Percentiles rank a stretch among this genome's conserved stretches.
Evolutionary conservation across 37 sponge, comb jelly and placozoan species (phyloP).

Genomic region (Ianthella basta): DNA sequence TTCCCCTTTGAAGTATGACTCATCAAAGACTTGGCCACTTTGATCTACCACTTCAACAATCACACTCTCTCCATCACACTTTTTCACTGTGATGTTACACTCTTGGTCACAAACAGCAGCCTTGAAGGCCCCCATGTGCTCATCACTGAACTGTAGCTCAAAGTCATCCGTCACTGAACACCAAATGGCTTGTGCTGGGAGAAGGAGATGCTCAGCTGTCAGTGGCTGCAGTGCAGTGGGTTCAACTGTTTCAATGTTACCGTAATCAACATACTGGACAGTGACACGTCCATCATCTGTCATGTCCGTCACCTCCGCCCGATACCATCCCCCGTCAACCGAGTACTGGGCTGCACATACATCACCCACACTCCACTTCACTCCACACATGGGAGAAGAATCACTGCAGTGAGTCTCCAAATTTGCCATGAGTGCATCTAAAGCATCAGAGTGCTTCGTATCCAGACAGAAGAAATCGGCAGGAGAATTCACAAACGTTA

Average conservation of each 20-base stretch:
- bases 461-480: conserved; percentile 21
- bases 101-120: not conserved
- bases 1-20: not conserved
- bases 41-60: not conserved
- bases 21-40: not conserved
- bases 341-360: conserved; percentile 71
- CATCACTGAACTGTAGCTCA: conserved; percentile 13
- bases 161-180: conserved; percentile 33
- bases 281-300: conserved; percentile 13
- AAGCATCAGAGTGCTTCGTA: not conserved
- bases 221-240: conserved; percentile 30
- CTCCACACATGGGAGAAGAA: too few species aligned
- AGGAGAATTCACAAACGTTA: not conserved
- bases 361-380: conserved; percentile 29
- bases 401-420: not conserved
- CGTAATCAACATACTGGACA: conserved; percentile 51
- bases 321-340: conserved; percentile 74
- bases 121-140: not conserved
- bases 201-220: conserved; percentile 31
- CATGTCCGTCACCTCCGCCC: conserved; percentile 61
- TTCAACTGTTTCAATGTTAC: conserved; percentile 39
- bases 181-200: conserved; percentile 57
- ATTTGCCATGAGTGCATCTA: not conserved
- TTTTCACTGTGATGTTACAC: not conserved
- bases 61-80: not conserved